These are phyloP conservation scores for Amorpha juglandis DNA, from an alignment of 2,888 invertebrate species.

Conservation along the genomic window DNA sequence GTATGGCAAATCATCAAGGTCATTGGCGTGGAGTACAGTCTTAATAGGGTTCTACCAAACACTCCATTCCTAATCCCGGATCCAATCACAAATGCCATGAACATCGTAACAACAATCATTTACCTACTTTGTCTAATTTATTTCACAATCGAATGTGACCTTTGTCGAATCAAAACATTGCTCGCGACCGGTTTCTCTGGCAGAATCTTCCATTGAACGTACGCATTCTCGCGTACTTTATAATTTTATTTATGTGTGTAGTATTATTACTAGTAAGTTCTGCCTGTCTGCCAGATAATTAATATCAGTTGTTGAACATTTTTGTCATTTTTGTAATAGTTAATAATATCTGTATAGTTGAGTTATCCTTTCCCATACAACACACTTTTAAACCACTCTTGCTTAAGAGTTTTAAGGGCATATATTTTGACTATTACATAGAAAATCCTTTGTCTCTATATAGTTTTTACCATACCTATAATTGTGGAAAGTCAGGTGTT, in stretches of 20 bases:
- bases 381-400: no score
- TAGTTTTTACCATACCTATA: no score
- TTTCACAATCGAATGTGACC: conserved; percentile 42
- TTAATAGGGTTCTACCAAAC: no score
- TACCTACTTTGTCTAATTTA: conserved; percentile 28
- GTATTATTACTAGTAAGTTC: neutral
- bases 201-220: conserved; percentile 37
- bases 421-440: no score
- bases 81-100: neutral
- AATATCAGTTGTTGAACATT: neutral
- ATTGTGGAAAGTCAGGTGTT: no score
- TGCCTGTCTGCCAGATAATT: neutral
- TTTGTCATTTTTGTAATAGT: neutral
- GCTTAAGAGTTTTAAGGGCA: no score
- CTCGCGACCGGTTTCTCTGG: conserved; percentile 46
- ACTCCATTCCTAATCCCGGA: neutral
- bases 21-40: no score
- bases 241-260: conserved; percentile 13
- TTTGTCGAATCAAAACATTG: conserved; percentile 38
- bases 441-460: no score
- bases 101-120: conserved; percentile 21
- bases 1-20: no score
- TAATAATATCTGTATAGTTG: no score
- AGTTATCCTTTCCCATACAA: no score
- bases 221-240: conserved; percentile 15